phyloP scores from a whole-genome alignment of 2,888 invertebrate species.

The Athalia rosae region DNA sequence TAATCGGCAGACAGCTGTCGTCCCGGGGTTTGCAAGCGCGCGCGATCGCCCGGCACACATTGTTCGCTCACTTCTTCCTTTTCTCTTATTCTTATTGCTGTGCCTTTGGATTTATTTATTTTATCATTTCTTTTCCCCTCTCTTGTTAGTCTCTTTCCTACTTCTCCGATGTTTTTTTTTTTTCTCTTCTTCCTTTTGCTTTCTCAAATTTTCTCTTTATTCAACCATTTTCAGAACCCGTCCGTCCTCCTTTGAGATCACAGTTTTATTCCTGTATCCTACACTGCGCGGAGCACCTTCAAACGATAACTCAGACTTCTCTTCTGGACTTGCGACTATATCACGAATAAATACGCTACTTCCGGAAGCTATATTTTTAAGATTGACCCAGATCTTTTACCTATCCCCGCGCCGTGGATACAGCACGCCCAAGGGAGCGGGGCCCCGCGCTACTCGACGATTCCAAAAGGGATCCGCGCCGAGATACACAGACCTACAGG shows the following conservation, averaged over 20 bases:
- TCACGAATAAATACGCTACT: slow-evolving; percentile 33
- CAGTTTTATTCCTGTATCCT: not conserved
- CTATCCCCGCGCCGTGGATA: slow-evolving; percentile 13
- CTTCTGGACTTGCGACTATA: slow-evolving; percentile 32
- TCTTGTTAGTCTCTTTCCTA: slow-evolving; percentile 3
- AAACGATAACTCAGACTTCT: slow-evolving; percentile 38
- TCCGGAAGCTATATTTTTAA: slow-evolving; percentile 34
- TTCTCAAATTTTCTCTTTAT: not conserved
- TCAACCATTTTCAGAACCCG: not conserved
- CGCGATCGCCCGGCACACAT: slow-evolving; percentile 50
- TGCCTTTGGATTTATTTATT: not conserved
- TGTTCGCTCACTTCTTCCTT: not conserved
- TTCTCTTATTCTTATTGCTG: not conserved
- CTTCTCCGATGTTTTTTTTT: not conserved
- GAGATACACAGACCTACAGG: no score
- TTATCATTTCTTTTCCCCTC: not conserved
- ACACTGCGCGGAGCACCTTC: not conserved
- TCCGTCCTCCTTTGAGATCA: not conserved
- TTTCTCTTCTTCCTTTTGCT: not conserved
- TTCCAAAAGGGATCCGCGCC: not conserved
- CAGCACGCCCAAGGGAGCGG: not conserved
- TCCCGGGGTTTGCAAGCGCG: slow-evolving; percentile 59
- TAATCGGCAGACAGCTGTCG: slow-evolving; percentile 67
- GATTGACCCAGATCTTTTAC: slow-evolving; percentile 39
- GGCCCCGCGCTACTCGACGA: slow-evolving; percentile 2